Base-by-base conservation (phyloP, 1,140 invertebrate genomes). In the Eupristina koningsbergeri region DNA sequence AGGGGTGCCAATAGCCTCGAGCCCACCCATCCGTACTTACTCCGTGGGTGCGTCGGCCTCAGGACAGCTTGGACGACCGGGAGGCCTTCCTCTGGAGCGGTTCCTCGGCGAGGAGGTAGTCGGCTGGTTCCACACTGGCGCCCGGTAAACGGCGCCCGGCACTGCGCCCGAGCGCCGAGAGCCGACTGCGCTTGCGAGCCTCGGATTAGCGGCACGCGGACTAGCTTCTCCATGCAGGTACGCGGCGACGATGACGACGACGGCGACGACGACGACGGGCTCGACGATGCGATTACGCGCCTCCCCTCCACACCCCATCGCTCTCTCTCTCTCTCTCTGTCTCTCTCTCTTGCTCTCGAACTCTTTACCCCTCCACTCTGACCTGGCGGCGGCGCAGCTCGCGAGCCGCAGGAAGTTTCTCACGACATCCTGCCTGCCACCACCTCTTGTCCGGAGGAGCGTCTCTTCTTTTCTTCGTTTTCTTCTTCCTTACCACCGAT, bases 281-380 rank as follows among this genome's bases (percentile, higher is more conserved):
- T 22, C 58, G 81, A 6, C 75, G n/a, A 76, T 41, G 80, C 73
- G 71, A 82, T 75, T 63, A 64, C 81, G 63, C 74, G 15, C 71
- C 67, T 47, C 41, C 71, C 26, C 71, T 83, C 61, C n/a, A n/a
- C n/a, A n/a, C n/a, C n/a, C n/a, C n/a, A n/a, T n/a, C n/a, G n/a
- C n/a, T n/a, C n/a, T n/a, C n/a, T n/a, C n/a, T n/a, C n/a, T n/a
- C n/a, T n/a, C n/a, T n/a, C n/a, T n/a, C n/a, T n/a, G n/a, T n/a
- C n/a, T n/a, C n/a, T n/a, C n/a, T n/a, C n/a, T n/a, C n/a, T n/a
- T n/a, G n/a, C n/a, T n/a, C n/a, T n/a, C n/a, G n/a, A n/a, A n/a
- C n/a, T 19, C 63, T 31, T 53, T 71, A 84, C 73, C 78, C 75
- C 82, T 73, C 75, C 83, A 84, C 83, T 84, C 80, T 84, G 83